Conservation (phyloP, 2,797 vertebrate species). For the Bothrops alternatus region DNA sequence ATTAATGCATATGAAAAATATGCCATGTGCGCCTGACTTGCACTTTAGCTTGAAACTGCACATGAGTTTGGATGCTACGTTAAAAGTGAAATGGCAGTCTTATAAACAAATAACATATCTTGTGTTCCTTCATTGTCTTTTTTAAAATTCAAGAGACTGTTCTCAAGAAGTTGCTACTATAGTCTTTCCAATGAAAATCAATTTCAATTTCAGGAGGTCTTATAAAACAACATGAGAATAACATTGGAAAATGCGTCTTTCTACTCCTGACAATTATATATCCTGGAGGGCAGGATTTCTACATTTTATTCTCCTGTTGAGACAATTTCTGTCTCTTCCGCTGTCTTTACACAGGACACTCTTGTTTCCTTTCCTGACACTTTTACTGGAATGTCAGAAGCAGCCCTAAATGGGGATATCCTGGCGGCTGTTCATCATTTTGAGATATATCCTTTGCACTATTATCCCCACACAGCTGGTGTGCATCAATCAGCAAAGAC, state of each 20-base stretch:
- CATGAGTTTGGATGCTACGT: neutral
- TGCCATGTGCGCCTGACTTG: neutral
- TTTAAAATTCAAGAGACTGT: neutral
- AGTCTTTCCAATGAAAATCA: neutral
- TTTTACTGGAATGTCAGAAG: neutral
- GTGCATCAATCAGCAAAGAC: conserved; percentile 4
- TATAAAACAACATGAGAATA: neutral
- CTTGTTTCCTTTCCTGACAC: neutral
- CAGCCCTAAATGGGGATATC: neutral
- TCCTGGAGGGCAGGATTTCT: neutral
- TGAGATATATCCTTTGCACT: conserved; percentile 1
- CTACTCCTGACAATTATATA: neutral
- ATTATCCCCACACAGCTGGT: neutral
- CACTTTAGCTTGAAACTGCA: neutral
- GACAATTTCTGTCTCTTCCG: neutral
- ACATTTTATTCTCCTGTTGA: neutral
- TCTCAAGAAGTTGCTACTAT: neutral
- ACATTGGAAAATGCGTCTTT: neutral
- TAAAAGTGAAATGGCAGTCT: neutral
- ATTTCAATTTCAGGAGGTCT: neutral
- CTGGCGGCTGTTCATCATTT: neutral
- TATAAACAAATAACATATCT: neutral
- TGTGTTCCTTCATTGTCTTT: neutral
- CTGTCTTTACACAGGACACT: neutral
- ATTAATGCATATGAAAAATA: neutral